Base-by-base conservation (phyloP, 2,113 vertebrate species). In the Amazona vittata region DNA sequence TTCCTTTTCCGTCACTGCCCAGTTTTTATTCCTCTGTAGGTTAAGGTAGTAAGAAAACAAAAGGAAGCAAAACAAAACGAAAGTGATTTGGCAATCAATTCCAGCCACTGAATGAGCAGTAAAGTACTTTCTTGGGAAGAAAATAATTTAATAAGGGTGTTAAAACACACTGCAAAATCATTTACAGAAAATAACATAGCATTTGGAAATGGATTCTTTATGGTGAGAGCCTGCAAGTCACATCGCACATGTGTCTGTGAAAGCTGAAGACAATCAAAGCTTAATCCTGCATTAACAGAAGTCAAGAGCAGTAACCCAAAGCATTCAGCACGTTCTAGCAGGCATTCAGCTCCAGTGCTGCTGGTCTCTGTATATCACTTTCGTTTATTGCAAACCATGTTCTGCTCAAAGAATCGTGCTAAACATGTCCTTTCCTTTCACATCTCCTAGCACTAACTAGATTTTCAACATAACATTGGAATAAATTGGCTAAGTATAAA, bases 141-240 rank as follows among this genome's bases (percentile, higher is more conserved):
- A 68, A 82, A 86, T 64, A 82, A 85, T 78, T 82, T 74, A 85
- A 93, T 59, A 82, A 60, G 67, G 12, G 31, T 82, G 49, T 73
- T 82, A 82, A 93, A 93, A 85, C 47, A 77, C 26, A 77, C 43
- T 69, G 70, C 82, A 86, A 94, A 89, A 89, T 91, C 7, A 47
- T 86, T 91, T 89, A n/a, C 47, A 44, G 60, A 83, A 86, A 86
- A 89, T 53, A 74, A 39, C 47, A 53, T 28, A 73, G 31, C 43
- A 31, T 74, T 89, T 78, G 52, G 43, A 85, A 89, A 89, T 50
- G 62, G 70, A 78, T 89, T 93, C 70, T 91, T 13, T 64, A 31
- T n/a, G n/a, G 53, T 0, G 4, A 78, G 12, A 69, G 5, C 17
- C 60, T 86, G 65, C 19, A 78, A 74, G 76, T 81, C 59, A 52